These are phyloP conservation scores for Uloborus plumipes DNA, from an alignment of 2,888 invertebrate species.

Conservation along the genomic window DNA sequence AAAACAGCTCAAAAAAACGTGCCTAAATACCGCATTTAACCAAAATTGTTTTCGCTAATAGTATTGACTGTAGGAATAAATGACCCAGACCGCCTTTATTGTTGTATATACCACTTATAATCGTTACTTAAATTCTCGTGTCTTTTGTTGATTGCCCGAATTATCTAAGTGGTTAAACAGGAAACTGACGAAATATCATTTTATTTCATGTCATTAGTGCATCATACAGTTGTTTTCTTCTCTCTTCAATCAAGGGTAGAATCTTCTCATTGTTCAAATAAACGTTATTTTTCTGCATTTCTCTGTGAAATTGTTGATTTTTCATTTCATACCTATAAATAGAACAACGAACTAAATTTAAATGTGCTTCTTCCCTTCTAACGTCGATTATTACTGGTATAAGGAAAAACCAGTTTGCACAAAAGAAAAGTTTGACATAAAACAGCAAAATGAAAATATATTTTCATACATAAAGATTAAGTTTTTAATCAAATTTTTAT, in stretches of 20 bases:
- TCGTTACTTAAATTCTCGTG: no score
- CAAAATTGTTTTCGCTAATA: no score
- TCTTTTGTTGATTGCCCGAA: no score
- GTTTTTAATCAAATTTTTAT: no score
- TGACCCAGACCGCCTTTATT: no score
- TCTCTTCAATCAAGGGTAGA: slow-evolving; percentile 36
- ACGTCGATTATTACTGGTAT: no score
- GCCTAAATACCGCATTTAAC: no score
- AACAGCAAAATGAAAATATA: not conserved
- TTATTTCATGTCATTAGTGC: not conserved
- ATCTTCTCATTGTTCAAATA: slow-evolving; percentile 39
- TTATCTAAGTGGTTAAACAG: no score
- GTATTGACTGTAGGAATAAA: no score
- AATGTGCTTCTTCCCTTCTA: not conserved
- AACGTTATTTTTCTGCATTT: slow-evolving; percentile 34
- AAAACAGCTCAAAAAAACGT: no score
- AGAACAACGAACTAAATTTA: not conserved
- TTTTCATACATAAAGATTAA: not conserved
- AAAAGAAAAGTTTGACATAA: not conserved
- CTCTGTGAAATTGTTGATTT: slow-evolving; percentile 33
- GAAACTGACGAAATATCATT: not conserved
- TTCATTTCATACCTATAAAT: slow-evolving; percentile 56
- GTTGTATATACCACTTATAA: no score
- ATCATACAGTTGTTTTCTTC: slow-evolving; percentile 25
- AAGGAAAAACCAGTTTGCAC: no score